A percentile compares a stretch with the other conserved stretches of the same genome.
phyloP scores from a whole-genome alignment of 2,113 vertebrate genomes.

The Myotis yumanensis region DNA sequence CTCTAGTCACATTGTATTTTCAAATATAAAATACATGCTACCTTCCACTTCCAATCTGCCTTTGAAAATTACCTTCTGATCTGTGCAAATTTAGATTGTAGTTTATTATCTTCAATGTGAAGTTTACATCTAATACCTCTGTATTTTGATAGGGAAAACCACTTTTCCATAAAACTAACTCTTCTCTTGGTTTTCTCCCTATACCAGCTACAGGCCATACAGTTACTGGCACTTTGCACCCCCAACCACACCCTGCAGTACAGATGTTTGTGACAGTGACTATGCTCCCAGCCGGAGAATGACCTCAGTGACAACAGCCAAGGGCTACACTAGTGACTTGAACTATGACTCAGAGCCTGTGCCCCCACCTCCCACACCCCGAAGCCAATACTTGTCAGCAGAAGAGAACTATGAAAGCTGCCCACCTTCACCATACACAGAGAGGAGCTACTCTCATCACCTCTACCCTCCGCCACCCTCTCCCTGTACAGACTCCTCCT shows the following conservation, averaged over 20 bases:
- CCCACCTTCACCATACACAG: constrained; percentile 95
- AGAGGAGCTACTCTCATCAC: constrained; percentile 97
- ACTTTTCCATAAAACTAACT: neutral
- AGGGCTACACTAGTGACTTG: constrained; percentile 96
- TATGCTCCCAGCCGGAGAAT: constrained; percentile 92
- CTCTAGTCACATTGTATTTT: neutral
- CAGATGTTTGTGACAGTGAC: constrained; percentile 97
- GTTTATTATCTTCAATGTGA: neutral
- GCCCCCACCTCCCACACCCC: constrained; percentile 94
- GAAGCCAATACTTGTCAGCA: constrained; percentile 97
- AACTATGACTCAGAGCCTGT: constrained; percentile 99
- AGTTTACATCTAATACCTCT: neutral
- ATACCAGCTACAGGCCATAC: constrained; percentile 92
- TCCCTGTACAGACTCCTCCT: constrained; percentile 98
- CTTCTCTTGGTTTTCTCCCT: neutral
- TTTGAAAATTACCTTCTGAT: neutral
- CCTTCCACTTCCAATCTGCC: neutral
- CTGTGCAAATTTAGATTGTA: neutral
- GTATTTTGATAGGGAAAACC: neutral
- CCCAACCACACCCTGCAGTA: constrained; percentile 98
- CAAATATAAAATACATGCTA: neutral
- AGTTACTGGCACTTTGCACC: constrained; percentile 97
- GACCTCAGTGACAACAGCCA: constrained; percentile 78
- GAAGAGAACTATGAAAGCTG: constrained; percentile 99
- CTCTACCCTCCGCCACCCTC: constrained; percentile 96